Evolutionary conservation across 2,113 vertebrate species (phyloP), one percentile per base, ranked within the genome.

Genomic region (Sturnira hondurensis): DNA sequence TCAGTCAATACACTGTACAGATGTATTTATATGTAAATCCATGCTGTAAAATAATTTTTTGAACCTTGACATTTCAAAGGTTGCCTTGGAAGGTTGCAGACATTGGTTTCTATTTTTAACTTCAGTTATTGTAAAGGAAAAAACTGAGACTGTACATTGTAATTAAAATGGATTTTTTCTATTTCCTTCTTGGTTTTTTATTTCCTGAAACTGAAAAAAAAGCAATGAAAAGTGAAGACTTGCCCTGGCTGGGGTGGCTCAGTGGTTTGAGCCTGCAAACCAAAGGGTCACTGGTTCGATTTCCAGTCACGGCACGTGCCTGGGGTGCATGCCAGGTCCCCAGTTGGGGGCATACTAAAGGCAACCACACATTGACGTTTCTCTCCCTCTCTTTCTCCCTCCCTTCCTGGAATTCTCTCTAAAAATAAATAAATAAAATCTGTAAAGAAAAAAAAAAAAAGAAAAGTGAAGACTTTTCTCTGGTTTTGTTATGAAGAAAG

Each of bases 11-110:
- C 71, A 47, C n/a, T 98, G 95, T 97, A 98, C 84, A 98, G 96
- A 98, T 36, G 94, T 98, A 98, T 98, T 98, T 98, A 98, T 98
- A 96, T 98, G 98, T 98, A 98, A 98, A 98, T 95, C 71, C 94
- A 61, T 97, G 80, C 97, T 97, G 94, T 97, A 94, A 97, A 97
- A 97, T 96, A 97, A 92, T 94, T 97, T 82, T 54, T 81, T 84
- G 97, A 94, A 88, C 88, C 82, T 97, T 97, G 94, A 93, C 96
- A 96, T 97, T 97, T 94, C 97, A 89, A 85, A 96, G 80, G 61
- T 97, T 96, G 38, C 1, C 76, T 95, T 94, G 85, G 87, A 96
- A 95, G 56, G 80, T 45, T 96, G 93, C 41, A 91, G 95, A 97
- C 80, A 94, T 47, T 91, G 74, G 47, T 89, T 97, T 96, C 87